A percentile compares a stretch with the other conserved stretches of the same genome.
Evolutionary conservation across 1,140 invertebrate genomes (phyloP).

Genomic region (Ditylenchus dipsaci): DNA sequence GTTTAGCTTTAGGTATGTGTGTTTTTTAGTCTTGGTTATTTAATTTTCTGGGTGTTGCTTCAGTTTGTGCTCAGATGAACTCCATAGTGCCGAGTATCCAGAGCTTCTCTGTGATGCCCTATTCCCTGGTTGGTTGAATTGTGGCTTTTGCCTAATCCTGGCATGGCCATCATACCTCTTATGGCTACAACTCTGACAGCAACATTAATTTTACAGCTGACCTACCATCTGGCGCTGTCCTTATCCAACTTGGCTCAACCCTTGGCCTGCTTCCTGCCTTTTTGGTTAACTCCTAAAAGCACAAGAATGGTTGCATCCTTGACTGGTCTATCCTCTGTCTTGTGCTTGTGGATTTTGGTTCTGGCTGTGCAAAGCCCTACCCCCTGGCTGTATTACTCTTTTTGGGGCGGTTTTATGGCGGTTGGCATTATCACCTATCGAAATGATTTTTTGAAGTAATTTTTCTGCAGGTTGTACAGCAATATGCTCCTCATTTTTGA

Average conservation of each 20-base stretch:
- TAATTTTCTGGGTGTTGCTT: slow-evolving; percentile 40
- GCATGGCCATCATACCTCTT: too few species aligned
- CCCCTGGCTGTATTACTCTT: slow-evolving; percentile 26
- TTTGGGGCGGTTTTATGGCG: slow-evolving; percentile 19
- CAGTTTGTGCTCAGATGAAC: slow-evolving; percentile 47
- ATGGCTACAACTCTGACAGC: too few species aligned
- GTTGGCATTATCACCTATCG: slow-evolving; percentile 13
- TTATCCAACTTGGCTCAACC: slow-evolving; percentile 39
- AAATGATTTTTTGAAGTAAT: slow-evolving; percentile 16
- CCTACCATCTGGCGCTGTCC: slow-evolving; percentile 42
- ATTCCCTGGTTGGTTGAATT: slow-evolving; percentile 31
- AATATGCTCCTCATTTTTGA: slow-evolving; percentile 28
- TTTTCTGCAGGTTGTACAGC: slow-evolving; percentile 30
- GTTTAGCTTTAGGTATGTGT: background rate
- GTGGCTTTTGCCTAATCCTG: slow-evolving; percentile 6
- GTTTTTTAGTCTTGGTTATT: slow-evolving; percentile 23
- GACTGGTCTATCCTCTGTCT: slow-evolving; percentile 21
- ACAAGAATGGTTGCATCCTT: slow-evolving; percentile 13
- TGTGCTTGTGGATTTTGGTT: slow-evolving; percentile 22
- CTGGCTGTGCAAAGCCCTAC: slow-evolving; percentile 41
- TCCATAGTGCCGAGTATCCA: slow-evolving; percentile 41
- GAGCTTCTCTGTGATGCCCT: slow-evolving; percentile 40
- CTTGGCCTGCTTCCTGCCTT: slow-evolving; percentile 38
- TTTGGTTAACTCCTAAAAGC: slow-evolving; percentile 32
- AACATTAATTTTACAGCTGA: slow-evolving; percentile 34